Evolutionary conservation across 2,888 invertebrate species (phyloP).

Genomic region (Scaptomyza caliginosa): DNA sequence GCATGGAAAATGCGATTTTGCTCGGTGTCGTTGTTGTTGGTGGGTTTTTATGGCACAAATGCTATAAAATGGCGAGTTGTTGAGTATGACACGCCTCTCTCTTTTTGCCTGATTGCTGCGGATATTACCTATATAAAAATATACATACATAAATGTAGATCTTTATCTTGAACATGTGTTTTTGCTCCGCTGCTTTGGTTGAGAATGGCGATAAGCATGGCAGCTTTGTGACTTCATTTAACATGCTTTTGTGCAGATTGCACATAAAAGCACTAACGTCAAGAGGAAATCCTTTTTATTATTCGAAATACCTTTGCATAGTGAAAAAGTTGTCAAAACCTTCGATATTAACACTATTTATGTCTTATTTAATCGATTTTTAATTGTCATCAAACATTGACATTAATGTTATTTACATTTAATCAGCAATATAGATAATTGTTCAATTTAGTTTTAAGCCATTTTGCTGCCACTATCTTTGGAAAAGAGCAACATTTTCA

Average conservation of each 20-base stretch:
- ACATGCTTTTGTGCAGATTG: slow-evolving; percentile 7
- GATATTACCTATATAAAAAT: slow-evolving; percentile 50
- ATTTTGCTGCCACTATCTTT: background rate
- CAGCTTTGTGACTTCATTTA: slow-evolving; percentile 47
- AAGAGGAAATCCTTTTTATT: background rate
- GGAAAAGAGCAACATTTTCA: background rate
- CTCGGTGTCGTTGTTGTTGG: background rate
- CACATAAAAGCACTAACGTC: background rate
- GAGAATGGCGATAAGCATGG: slow-evolving; percentile 27
- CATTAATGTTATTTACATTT: background rate
- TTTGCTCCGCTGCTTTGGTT: background rate
- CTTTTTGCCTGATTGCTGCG: slow-evolving; percentile 54
- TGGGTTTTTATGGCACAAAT: slow-evolving; percentile 46
- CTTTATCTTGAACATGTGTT: slow-evolving; percentile 29
- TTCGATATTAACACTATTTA: background rate
- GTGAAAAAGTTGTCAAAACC: background rate
- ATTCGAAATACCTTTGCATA: background rate
- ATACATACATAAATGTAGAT: slow-evolving; percentile 32
- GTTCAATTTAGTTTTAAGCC: background rate
- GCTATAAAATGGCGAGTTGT: background rate
- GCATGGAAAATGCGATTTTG: slow-evolving; percentile 43
- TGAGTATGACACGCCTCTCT: slow-evolving; percentile 41
- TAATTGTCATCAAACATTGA: background rate
- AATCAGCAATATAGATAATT: background rate
- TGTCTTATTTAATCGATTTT: background rate